Conservation (phyloP, 2,113 vertebrate species). For the Bufo gargarizans region DNA sequence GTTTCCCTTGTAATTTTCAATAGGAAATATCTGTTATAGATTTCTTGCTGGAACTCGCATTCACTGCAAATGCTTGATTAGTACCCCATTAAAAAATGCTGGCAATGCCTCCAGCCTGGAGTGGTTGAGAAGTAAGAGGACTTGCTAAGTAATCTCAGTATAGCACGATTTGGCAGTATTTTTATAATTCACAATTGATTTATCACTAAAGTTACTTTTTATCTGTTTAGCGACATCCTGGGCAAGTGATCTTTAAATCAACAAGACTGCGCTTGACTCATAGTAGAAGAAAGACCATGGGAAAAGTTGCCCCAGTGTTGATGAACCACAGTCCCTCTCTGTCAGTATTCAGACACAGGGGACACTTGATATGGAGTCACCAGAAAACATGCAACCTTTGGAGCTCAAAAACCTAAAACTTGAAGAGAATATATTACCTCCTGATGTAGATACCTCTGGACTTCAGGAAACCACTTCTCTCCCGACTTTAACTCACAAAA, state of each 20-base stretch:
- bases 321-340: constrained; percentile 73
- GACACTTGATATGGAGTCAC: constrained; percentile 65
- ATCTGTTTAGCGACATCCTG: constrained; percentile 84
- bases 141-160: background rate
- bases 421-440: constrained; percentile 72
- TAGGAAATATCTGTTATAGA: background rate
- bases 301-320: constrained; percentile 57
- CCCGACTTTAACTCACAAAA: constrained; percentile 65
- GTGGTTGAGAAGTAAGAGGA: background rate
- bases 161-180: background rate
- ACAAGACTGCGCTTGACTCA: constrained; percentile 81
- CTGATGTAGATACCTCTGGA: constrained; percentile 67
- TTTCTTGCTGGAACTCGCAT: background rate
- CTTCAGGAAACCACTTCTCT: constrained; percentile 65
- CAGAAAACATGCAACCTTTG: constrained; percentile 60
- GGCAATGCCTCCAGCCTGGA: no score
- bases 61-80: background rate
- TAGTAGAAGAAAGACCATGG: constrained; percentile 73
- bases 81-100: background rate
- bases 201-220: background rate
- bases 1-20: background rate
- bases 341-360: constrained; percentile 75
- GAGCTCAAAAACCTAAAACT: constrained; percentile 62
- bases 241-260: constrained; percentile 94
- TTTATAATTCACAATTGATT: background rate